Conservation (phyloP, 2,888 invertebrate species). For the Operophtera brumata region DNA sequence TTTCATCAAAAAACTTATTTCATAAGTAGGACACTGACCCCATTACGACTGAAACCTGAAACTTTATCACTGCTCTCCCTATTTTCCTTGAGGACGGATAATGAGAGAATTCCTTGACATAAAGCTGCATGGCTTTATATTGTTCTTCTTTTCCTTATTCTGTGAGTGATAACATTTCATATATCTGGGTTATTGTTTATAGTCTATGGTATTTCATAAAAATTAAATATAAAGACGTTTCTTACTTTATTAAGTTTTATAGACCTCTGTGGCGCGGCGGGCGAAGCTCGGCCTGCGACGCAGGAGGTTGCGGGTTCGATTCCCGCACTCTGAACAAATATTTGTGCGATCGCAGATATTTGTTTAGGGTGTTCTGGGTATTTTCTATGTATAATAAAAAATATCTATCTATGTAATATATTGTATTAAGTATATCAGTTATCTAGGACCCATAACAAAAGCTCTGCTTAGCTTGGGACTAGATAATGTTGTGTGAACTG, state of each 20-base stretch:
- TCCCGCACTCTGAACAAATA: too few species aligned
- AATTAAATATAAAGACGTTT: neutral
- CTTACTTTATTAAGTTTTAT: neutral
- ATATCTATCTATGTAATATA: too few species aligned
- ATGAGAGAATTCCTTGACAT: neutral
- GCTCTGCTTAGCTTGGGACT: too few species aligned
- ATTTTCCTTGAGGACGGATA: neutral
- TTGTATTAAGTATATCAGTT: too few species aligned
- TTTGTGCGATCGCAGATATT: too few species aligned
- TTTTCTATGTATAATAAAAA: too few species aligned
- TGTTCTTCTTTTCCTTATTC: slow-evolving; percentile 2
- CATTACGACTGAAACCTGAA: neutral
- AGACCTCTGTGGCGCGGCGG: too few species aligned
- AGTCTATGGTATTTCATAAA: neutral
- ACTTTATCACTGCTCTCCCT: neutral
- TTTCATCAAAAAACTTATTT: neutral
- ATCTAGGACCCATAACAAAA: too few species aligned
- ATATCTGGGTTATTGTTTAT: neutral
- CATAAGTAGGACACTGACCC: neutral
- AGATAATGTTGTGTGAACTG: too few species aligned
- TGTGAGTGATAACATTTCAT: slow-evolving; percentile 10
- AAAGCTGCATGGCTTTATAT: slow-evolving; percentile 1
- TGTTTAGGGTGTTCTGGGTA: too few species aligned
- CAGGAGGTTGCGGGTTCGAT: too few species aligned
- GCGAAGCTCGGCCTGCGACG: too few species aligned